Conservation (phyloP, 2,797 vertebrate species). For the Oophaga sylvatica region DNA sequence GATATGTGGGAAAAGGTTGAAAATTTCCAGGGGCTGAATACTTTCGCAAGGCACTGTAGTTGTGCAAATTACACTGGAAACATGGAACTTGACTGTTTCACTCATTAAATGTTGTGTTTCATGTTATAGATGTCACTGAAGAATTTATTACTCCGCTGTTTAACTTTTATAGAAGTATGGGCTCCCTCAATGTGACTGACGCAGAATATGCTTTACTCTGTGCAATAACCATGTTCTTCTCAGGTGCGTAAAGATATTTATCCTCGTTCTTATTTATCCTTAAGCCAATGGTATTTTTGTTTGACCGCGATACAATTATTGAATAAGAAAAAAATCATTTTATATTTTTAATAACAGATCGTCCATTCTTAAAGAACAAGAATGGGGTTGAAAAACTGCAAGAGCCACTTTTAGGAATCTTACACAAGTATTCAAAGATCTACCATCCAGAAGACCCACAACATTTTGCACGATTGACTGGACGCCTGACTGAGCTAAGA, state of each 20-base stretch:
- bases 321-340: not conserved
- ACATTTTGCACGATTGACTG: slow-evolving; percentile 75
- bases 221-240: slow-evolving; percentile 88
- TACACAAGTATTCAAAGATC: slow-evolving; percentile 78
- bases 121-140: slow-evolving; percentile 77
- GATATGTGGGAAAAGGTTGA: no score
- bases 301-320: not conserved
- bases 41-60: no score
- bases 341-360: slow-evolving; percentile 66
- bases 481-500: slow-evolving; percentile 76
- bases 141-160: slow-evolving; percentile 85
- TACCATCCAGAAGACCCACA: slow-evolving; percentile 75
- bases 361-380: slow-evolving; percentile 75
- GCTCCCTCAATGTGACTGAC: slow-evolving; percentile 81
- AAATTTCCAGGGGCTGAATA: no score
- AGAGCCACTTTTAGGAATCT: slow-evolving; percentile 75
- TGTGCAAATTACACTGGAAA: no score
- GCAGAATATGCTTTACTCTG: slow-evolving; percentile 88
- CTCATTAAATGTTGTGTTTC: not conserved
- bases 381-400: slow-evolving; percentile 75
- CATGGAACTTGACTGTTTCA: not conserved
- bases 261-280: no score
- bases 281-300: not conserved
- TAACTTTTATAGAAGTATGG: slow-evolving; percentile 93
- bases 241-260: slow-evolving; percentile 76